Base-by-base conservation (phyloP, 2,113 vertebrate genomes). In the Pogona vitticeps region DNA sequence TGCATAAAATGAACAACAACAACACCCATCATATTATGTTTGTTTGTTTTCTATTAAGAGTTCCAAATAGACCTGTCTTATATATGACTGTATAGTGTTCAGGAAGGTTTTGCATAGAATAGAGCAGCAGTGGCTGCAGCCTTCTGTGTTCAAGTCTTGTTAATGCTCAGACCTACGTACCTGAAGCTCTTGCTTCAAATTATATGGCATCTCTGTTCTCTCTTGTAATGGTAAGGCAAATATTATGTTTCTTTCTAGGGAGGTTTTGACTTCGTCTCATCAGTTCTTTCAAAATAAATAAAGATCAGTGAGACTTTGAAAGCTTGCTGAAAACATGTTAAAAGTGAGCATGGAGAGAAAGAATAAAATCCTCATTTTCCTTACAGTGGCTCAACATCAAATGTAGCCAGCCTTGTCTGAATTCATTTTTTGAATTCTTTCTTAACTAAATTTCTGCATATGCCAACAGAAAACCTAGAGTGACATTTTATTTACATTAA, bases 201-300 rank as follows among this genome's bases (percentile, higher is more conserved):
- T 38, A 33, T 42, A 52, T 7, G 5, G 42, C n/a, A 46, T 65
- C 65, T 85, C 56, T 56, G 76, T 70, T 58, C 59, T 63, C 28
- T 77, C 70, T 77, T 79, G 18, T n/a, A 85, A 40, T 15, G 5
- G 42, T 65, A 75, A 73, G 61, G n/a, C 63, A 79, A 79, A 86
- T 70, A 38, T n/a, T 42, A 21, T 9, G 3, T 67, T 72, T 79
- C 52, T 46, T 58, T 42, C 46, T 56, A 23, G 36, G 67, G 33
- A 86, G n/a, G 23, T 42, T 71, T 86, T n/a, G 17, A 85, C 20
- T 65, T 63, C n/a, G 70, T 59, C 76, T 42, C n/a, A 58, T 26
- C 20, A 17, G 38, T 38, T 46, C 28, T 73, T 72, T 72, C 56
- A 36, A 63, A 46, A 73, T 77, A 46, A 80, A 65, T 80, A 76